Percentiles rank a stretch among this genome's conserved stretches.
These are phyloP conservation scores for Tinea trinotella DNA, from an alignment of 2,888 invertebrate species.

Conservation along the genomic window DNA sequence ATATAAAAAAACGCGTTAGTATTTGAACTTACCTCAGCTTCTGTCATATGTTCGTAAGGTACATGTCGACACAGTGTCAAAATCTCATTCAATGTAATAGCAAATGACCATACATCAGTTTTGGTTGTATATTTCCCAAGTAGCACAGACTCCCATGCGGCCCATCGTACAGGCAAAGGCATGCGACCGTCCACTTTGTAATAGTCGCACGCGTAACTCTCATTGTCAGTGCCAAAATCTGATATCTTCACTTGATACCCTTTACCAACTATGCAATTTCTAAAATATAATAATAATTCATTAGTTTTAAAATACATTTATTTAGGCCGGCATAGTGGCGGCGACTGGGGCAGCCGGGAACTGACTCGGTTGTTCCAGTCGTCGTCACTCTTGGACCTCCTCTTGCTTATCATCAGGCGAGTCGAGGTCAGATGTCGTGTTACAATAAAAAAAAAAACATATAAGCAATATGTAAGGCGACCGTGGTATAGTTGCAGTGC, in stretches of 20 bases:
- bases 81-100: conserved; percentile 90
- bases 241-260: conserved; percentile 86
- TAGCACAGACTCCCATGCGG: conserved; percentile 89
- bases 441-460: too few species aligned
- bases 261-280: conserved; percentile 89
- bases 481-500: too few species aligned
- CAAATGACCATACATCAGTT: conserved; percentile 94
- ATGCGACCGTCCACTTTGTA: conserved; percentile 83
- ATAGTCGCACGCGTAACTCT: conserved; percentile 84
- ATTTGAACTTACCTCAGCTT: conserved; percentile 79
- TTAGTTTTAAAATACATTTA: too few species aligned
- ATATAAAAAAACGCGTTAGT: too few species aligned
- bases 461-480: too few species aligned
- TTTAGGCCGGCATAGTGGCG: too few species aligned
- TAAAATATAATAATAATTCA: conserved; percentile 31
- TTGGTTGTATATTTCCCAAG: conserved; percentile 88
- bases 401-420: too few species aligned
- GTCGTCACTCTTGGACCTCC: too few species aligned
- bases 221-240: conserved; percentile 89
- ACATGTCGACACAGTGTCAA: conserved; percentile 82
- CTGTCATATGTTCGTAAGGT: conserved; percentile 83
- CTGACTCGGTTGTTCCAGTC: too few species aligned
- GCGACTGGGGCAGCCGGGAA: too few species aligned
- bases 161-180: conserved; percentile 90
- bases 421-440: too few species aligned